A percentile compares a stretch with the other conserved stretches of the same genome.
Conservation (phyloP, 2,113 vertebrate genomes). For the Tauraco erythrolophus region DNA sequence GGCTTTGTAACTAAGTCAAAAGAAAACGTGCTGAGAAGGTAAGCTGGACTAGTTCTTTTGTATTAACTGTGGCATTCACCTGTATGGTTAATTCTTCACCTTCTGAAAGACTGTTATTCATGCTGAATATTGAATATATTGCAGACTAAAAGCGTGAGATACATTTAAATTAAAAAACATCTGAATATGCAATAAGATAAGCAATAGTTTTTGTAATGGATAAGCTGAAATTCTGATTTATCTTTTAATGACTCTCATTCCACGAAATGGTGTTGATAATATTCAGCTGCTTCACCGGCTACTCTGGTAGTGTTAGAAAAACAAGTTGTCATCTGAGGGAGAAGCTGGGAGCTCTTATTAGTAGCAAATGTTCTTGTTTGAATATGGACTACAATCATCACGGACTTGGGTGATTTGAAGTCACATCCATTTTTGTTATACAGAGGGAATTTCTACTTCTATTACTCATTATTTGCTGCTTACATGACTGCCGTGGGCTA, state of each 20-base stretch:
- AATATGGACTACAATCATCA: neutral
- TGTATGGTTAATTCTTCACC: neutral
- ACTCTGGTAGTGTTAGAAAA: neutral
- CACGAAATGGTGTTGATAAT: neutral
- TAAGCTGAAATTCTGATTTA: neutral
- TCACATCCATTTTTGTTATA: neutral
- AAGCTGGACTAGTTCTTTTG: neutral
- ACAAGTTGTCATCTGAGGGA: neutral
- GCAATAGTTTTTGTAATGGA: neutral
- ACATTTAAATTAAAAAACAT: neutral
- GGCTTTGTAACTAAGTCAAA: neutral
- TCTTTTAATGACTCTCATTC: neutral
- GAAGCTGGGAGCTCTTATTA: neutral
- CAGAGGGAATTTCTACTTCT: neutral
- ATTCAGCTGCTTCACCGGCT: neutral
- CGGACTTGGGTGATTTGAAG: neutral
- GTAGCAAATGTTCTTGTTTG: neutral
- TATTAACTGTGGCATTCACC: neutral
- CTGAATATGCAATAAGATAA: neutral
- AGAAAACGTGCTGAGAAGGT: conserved; percentile 9
- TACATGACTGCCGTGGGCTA: neutral
- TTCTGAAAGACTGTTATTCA: neutral
- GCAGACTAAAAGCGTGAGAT: neutral
- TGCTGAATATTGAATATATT: neutral
- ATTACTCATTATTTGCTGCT: neutral